Percentiles rank a stretch among this genome's conserved stretches.
These are phyloP conservation scores for Oscheius sp. DNA, from an alignment of 1,140 invertebrate genomes.

Conservation along the genomic window DNA sequence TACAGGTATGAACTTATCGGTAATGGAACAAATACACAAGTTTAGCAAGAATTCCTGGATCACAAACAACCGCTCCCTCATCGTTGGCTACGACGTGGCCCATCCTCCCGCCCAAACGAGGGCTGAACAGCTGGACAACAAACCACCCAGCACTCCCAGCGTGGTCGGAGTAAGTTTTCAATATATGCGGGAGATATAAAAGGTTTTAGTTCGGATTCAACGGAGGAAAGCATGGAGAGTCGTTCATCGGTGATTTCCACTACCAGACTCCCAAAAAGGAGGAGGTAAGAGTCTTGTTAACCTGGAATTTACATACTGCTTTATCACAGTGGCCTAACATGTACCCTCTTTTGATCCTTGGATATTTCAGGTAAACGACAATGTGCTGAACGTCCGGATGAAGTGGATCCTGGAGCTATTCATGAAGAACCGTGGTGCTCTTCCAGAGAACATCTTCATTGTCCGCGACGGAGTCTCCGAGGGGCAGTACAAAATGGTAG, in stretches of 20 bases:
- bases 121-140: neutral
- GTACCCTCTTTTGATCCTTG: neutral
- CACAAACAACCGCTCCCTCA: neutral
- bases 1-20: neutral
- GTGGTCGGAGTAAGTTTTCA: slow-evolving; percentile 13
- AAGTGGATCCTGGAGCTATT: slow-evolving; percentile 15
- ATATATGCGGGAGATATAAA: neutral
- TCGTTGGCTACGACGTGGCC: slow-evolving; percentile 22
- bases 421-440: neutral
- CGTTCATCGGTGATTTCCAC: slow-evolving; percentile 33
- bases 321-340: neutral
- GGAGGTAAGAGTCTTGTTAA: too few relatives aligned
- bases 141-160: neutral
- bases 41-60: slow-evolving; percentile 6
- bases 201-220: slow-evolving; percentile 26
- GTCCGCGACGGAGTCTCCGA: slow-evolving; percentile 31
- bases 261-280: slow-evolving; percentile 27
- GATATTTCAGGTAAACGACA: neutral
- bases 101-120: neutral
- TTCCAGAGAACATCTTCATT: slow-evolving; percentile 12
- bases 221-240: neutral
- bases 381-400: neutral
- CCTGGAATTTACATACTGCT: too few relatives aligned
- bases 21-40: neutral
- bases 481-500: slow-evolving; percentile 32